These are phyloP conservation scores for Atrichornis clamosus DNA, from an alignment of 2,113 vertebrate genomes.

Conservation along the genomic window DNA sequence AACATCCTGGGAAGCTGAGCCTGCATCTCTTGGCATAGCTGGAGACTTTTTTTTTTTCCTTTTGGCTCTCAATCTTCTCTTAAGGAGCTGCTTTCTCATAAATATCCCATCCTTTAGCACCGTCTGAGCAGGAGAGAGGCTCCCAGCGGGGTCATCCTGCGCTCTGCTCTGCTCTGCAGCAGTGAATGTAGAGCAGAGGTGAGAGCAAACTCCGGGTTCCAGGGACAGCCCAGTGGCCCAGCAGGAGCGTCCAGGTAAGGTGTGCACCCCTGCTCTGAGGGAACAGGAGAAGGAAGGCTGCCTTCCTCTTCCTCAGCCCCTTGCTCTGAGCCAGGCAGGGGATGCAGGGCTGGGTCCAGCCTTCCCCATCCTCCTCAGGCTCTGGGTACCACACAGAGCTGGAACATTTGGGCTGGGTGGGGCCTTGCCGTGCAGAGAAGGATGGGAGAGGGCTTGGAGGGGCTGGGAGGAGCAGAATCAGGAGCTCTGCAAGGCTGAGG, in stretches of 20 bases:
- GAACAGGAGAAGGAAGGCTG: neutral
- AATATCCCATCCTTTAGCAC: slow-evolving; percentile 40
- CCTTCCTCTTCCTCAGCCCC: neutral
- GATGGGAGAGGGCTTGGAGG: neutral
- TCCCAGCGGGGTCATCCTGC: neutral
- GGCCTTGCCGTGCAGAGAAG: neutral
- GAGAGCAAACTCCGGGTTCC: fast-evolving
- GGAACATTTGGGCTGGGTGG: neutral
- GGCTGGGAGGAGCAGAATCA: neutral
- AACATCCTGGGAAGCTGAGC: slow-evolving; percentile 25
- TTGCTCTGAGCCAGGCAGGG: neutral
- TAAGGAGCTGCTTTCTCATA: slow-evolving; percentile 49
- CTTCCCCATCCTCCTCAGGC: neutral
- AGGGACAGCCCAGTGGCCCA: neutral
- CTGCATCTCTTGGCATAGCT: neutral
- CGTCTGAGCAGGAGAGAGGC: neutral
- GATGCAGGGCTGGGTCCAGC: neutral
- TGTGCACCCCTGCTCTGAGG: neutral
- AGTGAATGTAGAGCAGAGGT: fast-evolving
- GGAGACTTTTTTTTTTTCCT: neutral
- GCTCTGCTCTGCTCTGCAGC: neutral
- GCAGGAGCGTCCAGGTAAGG: neutral
- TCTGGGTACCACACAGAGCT: neutral
- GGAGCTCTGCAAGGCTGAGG: neutral
- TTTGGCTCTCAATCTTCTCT: slow-evolving; percentile 28